These are phyloP conservation scores for Mungos mungo DNA, from an alignment of 2,113 vertebrate genomes.

Conservation along the genomic window DNA sequence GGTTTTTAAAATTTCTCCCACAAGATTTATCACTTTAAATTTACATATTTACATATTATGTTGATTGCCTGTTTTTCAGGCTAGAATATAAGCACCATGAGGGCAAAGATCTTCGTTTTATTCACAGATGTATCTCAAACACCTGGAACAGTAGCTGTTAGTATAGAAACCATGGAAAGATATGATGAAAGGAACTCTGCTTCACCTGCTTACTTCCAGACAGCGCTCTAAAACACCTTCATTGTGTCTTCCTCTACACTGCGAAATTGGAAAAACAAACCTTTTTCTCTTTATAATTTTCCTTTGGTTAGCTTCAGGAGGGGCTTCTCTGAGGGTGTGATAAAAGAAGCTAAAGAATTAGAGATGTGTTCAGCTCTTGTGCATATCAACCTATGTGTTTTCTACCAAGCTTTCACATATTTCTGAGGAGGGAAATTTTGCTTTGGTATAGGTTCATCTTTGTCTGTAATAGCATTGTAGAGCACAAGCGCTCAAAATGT, in stretches of 20 bases:
- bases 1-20: neutral
- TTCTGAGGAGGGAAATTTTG: neutral
- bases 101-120: constrained; percentile 35
- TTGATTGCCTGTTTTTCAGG: neutral
- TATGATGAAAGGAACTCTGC: neutral
- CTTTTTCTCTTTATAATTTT: neutral
- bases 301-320: neutral
- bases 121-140: neutral
- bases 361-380: neutral
- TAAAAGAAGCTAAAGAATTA: constrained; percentile 2
- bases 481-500: neutral
- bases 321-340: neutral
- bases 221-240: neutral
- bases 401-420: neutral
- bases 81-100: neutral
- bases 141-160: neutral
- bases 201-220: neutral
- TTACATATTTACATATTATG: neutral
- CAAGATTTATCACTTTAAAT: neutral
- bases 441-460: neutral
- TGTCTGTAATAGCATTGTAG: neutral
- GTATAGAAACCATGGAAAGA: neutral
- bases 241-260: neutral
- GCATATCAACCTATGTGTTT: neutral
- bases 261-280: neutral